Evolutionary conservation across 1,140 invertebrate genomes (phyloP).

Genomic region (Nylanderia fulva): DNA sequence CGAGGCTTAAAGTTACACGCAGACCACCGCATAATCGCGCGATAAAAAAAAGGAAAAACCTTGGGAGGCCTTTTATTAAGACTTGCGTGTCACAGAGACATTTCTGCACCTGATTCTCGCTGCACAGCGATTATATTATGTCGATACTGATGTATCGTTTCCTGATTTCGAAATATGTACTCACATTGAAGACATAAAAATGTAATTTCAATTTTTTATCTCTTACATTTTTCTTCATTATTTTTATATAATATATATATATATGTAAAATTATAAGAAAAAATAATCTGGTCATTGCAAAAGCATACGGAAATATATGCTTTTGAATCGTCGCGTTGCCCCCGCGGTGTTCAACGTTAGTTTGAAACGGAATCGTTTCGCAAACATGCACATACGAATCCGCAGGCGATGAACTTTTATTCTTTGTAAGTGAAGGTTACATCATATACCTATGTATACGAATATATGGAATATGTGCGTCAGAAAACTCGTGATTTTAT

Average conservation of each 20-base stretch:
- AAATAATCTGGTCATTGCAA: background rate
- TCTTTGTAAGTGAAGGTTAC: constrained; percentile 1
- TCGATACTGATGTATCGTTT: background rate
- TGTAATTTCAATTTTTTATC: background rate
- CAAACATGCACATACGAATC: constrained; percentile 25
- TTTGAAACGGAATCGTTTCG: constrained; percentile 11
- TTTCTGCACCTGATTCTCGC: constrained; percentile 20
- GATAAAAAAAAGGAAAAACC: constrained; percentile 48
- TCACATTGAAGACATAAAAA: background rate
- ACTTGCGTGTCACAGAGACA: constrained; percentile 56
- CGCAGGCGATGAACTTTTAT: constrained; percentile 18
- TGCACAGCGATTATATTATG: background rate
- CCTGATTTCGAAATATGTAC: background rate
- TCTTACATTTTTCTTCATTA: background rate
- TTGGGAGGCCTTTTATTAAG: constrained; percentile 44
- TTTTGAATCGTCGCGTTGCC: background rate
- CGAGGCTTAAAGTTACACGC: constrained; percentile 31
- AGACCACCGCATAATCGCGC: background rate
- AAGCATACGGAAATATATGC: background rate
- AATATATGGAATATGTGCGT: background rate
- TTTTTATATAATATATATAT: background rate
- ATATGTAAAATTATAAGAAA: background rate
- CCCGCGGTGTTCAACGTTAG: background rate
- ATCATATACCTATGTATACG: too few relatives aligned
- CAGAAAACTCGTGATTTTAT: background rate